These are phyloP conservation scores for Cossypha niveicapilla DNA, from an alignment of 2,797 vertebrate species.

Conservation along the genomic window DNA sequence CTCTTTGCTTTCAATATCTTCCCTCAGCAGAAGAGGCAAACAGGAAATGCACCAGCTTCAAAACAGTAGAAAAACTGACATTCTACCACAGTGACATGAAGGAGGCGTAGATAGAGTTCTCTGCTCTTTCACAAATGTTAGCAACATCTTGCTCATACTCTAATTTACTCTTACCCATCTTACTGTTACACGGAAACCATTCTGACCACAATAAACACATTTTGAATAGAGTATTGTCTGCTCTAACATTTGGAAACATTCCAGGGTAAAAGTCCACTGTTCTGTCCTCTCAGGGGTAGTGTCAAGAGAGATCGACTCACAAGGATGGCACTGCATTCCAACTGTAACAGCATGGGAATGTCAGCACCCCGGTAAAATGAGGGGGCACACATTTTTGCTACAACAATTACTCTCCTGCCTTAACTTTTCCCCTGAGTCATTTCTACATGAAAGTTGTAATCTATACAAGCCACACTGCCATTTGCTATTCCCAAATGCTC, in stretches of 20 bases:
- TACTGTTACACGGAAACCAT: neutral
- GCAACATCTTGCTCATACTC: neutral
- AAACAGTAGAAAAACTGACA: neutral
- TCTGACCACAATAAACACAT: neutral
- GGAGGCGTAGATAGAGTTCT: neutral
- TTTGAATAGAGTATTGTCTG: neutral
- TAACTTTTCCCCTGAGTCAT: neutral
- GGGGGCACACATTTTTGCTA: neutral
- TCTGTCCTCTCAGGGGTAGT: neutral
- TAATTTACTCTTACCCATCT: neutral
- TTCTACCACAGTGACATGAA: neutral
- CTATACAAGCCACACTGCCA: neutral
- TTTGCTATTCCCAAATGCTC: neutral
- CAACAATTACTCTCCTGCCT: neutral
- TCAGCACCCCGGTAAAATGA: neutral
- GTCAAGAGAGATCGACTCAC: accelerated
- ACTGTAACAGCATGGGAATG: neutral
- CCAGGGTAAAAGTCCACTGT: neutral
- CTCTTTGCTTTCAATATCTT: neutral
- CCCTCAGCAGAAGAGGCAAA: neutral
- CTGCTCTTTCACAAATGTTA: neutral
- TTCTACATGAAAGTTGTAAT: neutral
- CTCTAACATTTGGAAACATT: neutral
- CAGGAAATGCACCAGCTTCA: neutral
- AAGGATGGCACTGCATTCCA: neutral